Base-by-base conservation (phyloP, 2,797 vertebrate species). In the Pyrocephalus nanus region DNA sequence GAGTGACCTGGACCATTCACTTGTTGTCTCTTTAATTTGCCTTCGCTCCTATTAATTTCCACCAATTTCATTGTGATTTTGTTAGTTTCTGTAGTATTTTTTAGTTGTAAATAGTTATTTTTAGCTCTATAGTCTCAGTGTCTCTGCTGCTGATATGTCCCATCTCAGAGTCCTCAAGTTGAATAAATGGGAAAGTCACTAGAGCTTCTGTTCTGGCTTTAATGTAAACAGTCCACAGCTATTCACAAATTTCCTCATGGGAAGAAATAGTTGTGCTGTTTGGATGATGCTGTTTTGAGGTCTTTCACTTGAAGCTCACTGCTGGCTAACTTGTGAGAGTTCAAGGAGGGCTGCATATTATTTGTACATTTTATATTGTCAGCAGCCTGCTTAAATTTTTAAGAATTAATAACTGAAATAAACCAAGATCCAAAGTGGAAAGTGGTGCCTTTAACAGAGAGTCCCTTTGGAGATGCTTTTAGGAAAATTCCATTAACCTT, bases 401-500 rank as follows among this genome's bases (percentile, higher is more conserved):
- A 57, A 71, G 64, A 69, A 21, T 42, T 42, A 64, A 62, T 92
- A 94, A 85, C 74, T 82, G 89, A 93, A 95, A 87, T 83, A 86
- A 93, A 82, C 84, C 36, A 42, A 78, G 85, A 93, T 78, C 40
- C 43, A 32, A 51, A 86, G 80, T 54, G 71, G 80, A 90, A 95
- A 93, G 80, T 50, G 43, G 16, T 50, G 90, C 57, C 75, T 84
- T 88, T 72, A 90, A 48, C 83, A 81, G 79, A 72, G 40, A 86
- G 75, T 85, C 92, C 92, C 62, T 50, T 60, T 66, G 80, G 86
- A 93, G 48, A 1, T 76, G 54, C 62, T 90, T 93, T 94, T 93
- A 95, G 88, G 86, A 95, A 96, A 92, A 94, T 94, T 88, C 90
- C 51, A 76, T 96, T 96, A 96, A 95, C 88, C 92, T 95, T 95